Conservation (phyloP, 1,140 invertebrate genomes). For the Hormaphis cornu region DNA sequence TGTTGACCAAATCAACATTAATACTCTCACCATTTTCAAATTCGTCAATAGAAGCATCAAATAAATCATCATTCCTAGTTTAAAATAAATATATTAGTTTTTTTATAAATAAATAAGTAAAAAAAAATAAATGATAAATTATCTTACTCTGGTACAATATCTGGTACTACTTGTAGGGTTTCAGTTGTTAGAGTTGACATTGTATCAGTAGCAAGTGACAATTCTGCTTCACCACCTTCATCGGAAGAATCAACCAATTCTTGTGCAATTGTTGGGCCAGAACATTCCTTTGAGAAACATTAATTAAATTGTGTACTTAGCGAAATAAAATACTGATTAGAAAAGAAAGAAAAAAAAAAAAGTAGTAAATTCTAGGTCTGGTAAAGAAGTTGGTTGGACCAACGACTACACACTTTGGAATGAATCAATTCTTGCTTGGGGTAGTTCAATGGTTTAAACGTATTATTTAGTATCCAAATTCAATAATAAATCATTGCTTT, state of each 20-base stretch:
- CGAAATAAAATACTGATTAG: too few relatives aligned
- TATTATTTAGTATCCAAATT: too few relatives aligned
- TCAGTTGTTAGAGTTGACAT: background rate
- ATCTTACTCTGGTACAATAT: constrained; percentile 11
- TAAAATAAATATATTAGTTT: background rate
- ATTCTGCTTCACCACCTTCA: constrained; percentile 5
- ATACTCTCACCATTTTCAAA: background rate
- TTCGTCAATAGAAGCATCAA: constrained; percentile 1
- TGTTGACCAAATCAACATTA: background rate
- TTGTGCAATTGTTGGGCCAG: background rate
- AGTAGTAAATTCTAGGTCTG: too few relatives aligned
- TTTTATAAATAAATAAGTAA: background rate
- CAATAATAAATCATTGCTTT: too few relatives aligned
- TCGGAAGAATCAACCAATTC: constrained; percentile 16
- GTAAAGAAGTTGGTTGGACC: too few relatives aligned
- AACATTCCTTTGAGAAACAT: background rate
- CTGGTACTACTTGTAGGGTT: constrained; percentile 23
- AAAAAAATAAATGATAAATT: background rate
- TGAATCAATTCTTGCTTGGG: too few relatives aligned
- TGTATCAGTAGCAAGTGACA: background rate
- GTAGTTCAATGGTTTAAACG: too few relatives aligned
- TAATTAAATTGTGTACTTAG: too few relatives aligned
- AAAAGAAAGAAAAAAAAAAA: too few relatives aligned
- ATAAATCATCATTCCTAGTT: constrained; percentile 12
- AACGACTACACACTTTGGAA: too few relatives aligned